Percentiles rank a stretch among this genome's conserved stretches.
These are phyloP conservation scores for Hydrozoanthus tunicans DNA, from an alignment of 64 coral and sea anemone species.

Conservation along the genomic window DNA sequence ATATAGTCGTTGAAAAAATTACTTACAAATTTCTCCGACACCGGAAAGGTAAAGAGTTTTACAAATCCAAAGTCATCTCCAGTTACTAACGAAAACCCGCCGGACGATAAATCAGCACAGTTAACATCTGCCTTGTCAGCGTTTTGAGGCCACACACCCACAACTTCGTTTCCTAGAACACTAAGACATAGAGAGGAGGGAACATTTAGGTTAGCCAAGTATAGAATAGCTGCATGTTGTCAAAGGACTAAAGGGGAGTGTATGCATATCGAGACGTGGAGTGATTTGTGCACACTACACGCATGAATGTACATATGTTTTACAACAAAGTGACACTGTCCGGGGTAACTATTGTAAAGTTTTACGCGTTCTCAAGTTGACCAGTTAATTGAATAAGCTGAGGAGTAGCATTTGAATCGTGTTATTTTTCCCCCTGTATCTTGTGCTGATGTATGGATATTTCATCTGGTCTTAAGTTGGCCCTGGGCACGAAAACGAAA, in stretches of 20 bases:
- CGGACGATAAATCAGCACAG: conserved; percentile 83
- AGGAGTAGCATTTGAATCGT: no score
- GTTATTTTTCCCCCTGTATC: no score
- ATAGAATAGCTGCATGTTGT: not conserved
- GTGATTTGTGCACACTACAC: no score
- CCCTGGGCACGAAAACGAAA: no score
- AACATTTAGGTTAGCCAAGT: not conserved
- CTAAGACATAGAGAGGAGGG: conserved; percentile 38
- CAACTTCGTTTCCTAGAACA: conserved; percentile 96
- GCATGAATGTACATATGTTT: no score
- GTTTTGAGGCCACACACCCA: conserved; percentile 97
- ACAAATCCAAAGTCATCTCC: conserved; percentile 99
- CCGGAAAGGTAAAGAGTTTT: conserved; percentile 94
- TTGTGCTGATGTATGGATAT: no score
- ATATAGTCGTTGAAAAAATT: not conserved
- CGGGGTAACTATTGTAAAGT: no score
- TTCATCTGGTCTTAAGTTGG: no score
- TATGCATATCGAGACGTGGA: not conserved
- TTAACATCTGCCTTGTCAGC: conserved; percentile 99
- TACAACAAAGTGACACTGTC: no score
- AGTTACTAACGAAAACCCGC: conserved; percentile 83
- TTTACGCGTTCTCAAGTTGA: no score
- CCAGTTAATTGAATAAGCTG: no score
- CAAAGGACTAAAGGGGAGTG: not conserved
- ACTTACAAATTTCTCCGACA: conserved; percentile 99